Percentiles rank a stretch among this genome's conserved stretches.
These are phyloP conservation scores for Vandiemenella viatica DNA, from an alignment of 2,888 invertebrate genomes.

Conservation along the genomic window DNA sequence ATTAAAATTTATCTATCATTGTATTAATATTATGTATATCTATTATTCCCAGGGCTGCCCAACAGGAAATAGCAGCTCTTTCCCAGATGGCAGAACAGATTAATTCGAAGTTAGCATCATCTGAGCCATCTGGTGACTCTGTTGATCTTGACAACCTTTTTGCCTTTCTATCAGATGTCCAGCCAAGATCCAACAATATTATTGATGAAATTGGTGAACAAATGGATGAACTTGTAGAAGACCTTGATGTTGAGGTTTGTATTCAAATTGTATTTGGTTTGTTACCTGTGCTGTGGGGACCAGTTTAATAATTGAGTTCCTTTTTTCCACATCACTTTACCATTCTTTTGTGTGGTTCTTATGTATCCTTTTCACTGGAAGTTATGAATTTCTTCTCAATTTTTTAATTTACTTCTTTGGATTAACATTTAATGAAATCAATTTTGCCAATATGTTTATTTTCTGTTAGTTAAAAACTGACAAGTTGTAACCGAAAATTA, in stretches of 20 bases:
- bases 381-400: no score
- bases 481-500: no score
- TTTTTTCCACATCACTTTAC: slow-evolving; percentile 1
- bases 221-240: slow-evolving; percentile 69
- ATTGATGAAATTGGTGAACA: slow-evolving; percentile 73
- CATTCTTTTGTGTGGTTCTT: background rate
- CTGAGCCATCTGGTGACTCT: slow-evolving; percentile 38
- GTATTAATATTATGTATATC: no score
- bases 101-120: slow-evolving; percentile 38
- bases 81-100: slow-evolving; percentile 58
- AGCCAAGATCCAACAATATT: slow-evolving; percentile 43
- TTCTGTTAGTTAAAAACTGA: no score
- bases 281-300: no score
- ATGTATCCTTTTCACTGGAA: no score
- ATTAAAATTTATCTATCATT: no score
- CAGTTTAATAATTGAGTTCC: no score
- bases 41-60: slow-evolving; percentile 38
- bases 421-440: no score
- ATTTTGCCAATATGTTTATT: no score
- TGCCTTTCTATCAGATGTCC: slow-evolving; percentile 73
- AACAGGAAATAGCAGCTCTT: slow-evolving; percentile 53
- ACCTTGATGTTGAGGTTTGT: slow-evolving; percentile 59
- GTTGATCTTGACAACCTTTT: slow-evolving; percentile 81
- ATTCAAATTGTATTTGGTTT: background rate
- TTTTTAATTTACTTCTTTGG: no score